Evolutionary conservation across 2,888 invertebrate species (phyloP).

Genomic region (Drosophila mimetica): DNA sequence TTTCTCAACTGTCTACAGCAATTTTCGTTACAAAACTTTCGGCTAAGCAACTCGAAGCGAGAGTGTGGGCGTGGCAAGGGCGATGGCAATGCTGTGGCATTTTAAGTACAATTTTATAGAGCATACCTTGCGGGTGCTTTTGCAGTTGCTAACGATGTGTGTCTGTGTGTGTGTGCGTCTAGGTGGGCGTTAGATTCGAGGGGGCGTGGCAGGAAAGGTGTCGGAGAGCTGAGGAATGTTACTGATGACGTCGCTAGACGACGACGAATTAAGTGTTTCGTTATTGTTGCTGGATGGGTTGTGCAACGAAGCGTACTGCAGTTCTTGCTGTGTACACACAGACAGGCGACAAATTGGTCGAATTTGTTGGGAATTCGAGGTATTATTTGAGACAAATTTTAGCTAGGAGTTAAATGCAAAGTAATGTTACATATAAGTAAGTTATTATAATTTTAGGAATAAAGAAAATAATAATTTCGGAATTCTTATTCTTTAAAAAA

Average conservation of each 20-base stretch:
- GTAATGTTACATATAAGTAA: too few relatives aligned
- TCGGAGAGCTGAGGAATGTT: slow-evolving; percentile 46
- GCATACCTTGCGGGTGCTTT: slow-evolving; percentile 64
- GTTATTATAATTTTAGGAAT: too few relatives aligned
- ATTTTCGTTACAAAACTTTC: slow-evolving; percentile 55
- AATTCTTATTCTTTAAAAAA: too few relatives aligned
- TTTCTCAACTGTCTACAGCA: slow-evolving; percentile 47
- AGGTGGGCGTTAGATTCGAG: not conserved
- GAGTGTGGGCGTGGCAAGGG: slow-evolving; percentile 42
- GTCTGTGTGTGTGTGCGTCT: slow-evolving; percentile 18
- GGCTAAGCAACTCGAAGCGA: slow-evolving; percentile 34
- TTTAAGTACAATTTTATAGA: slow-evolving; percentile 78
- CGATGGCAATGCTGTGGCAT: slow-evolving; percentile 63
- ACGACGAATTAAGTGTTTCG: slow-evolving; percentile 66
- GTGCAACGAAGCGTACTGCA: slow-evolving; percentile 56
- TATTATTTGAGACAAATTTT: not conserved
- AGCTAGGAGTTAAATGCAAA: too few relatives aligned
- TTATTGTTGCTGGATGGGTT: slow-evolving; percentile 48
- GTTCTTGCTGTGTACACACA: slow-evolving; percentile 11
- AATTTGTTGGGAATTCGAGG: not conserved
- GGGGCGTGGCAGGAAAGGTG: slow-evolving; percentile 22
- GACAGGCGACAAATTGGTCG: slow-evolving; percentile 44
- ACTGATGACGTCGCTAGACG: slow-evolving; percentile 56
- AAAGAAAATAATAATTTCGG: too few relatives aligned
- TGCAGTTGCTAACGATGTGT: slow-evolving; percentile 34